phyloP scores from a whole-genome alignment of 2,888 invertebrate species.

The Clunio marinus region DNA sequence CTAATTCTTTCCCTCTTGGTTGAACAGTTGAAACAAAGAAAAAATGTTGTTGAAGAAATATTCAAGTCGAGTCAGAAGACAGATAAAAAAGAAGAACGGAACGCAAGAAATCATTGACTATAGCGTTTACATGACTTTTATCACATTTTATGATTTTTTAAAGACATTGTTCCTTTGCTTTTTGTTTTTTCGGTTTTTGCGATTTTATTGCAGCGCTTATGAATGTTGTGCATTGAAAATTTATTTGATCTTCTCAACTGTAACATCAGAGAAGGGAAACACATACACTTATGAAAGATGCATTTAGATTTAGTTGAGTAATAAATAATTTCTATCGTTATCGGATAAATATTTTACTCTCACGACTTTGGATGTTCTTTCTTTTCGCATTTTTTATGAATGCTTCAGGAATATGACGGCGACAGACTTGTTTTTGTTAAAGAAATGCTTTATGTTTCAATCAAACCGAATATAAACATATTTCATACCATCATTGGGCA shows the following conservation, averaged over 20 bases:
- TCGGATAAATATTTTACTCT: conserved; percentile 30
- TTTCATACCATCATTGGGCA: conserved; percentile 4
- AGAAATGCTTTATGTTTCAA: conserved; percentile 33
- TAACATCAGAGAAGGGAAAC: too few species aligned
- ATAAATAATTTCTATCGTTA: conserved; percentile 30
- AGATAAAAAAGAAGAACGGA: background rate
- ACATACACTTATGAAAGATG: conserved; percentile 34
- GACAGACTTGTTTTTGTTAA: conserved; percentile 34
- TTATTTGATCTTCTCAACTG: too few species aligned
- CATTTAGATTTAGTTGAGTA: conserved; percentile 26
- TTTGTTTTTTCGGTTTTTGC: background rate
- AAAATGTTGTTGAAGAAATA: too few species aligned
- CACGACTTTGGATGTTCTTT: conserved; percentile 24
- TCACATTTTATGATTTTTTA: conserved; percentile 33
- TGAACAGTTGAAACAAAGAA: too few species aligned
- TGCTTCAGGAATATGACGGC: background rate
- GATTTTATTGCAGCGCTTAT: background rate
- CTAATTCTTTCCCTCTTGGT: too few species aligned
- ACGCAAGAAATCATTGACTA: conserved; percentile 30
- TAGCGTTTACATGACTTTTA: conserved; percentile 39
- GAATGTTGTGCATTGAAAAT: too few species aligned
- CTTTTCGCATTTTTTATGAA: background rate
- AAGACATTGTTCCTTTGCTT: conserved; percentile 12
- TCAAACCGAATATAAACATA: conserved; percentile 32
- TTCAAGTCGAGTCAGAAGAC: too few species aligned